Base-by-base conservation (phyloP, 2,888 invertebrate species). In the Euzophera pinguis region DNA sequence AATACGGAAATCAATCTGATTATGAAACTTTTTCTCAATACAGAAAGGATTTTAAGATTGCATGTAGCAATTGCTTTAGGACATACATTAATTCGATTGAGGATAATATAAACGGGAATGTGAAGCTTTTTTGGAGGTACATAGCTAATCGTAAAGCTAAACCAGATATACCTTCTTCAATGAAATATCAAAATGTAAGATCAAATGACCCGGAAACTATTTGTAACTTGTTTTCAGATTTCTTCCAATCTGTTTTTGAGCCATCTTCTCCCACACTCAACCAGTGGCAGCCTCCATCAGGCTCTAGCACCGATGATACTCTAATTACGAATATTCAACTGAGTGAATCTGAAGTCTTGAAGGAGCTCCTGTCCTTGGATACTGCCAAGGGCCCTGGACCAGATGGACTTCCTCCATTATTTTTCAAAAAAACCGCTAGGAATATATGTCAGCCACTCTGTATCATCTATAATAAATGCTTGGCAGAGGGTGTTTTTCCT, bases 211-310 rank as follows among this genome's bases (percentile, higher is more conserved):
- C 35, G 4, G 35, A 5, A 93, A 32, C 3, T 32, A 32, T 32
- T 7, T 32, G 32, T 7, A 32, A 10, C 7, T 9, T 78, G 3
- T 81, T 52, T 3, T 92, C 91, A 52, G 92, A 80, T 34, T 92
- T 63, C 0, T 92, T 90, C 83, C 92, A 32, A 8, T 32, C 32
- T 32, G 37, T 37, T 1, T 37, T 37, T 37, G 37, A 37, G 37
- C 37, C 37, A 12, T 12, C 37, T 4, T 37, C 37, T 12, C 37
- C 37, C 1, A 37, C 37, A 37, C 37, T 37, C n/a, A 14, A 8
- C 14, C 38, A 38, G 8, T 38, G 38, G 38, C 38, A 38, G 38
- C 38, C 38, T 7, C n/a, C n/a, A 5, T 2, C 12, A 12, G 12
- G 10, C 12, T 12, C 3, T 12, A 37, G 37, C 10, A 6, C 1